These are phyloP conservation scores for Tyto alba DNA, from an alignment of 2,113 vertebrate genomes.

Conservation along the genomic window DNA sequence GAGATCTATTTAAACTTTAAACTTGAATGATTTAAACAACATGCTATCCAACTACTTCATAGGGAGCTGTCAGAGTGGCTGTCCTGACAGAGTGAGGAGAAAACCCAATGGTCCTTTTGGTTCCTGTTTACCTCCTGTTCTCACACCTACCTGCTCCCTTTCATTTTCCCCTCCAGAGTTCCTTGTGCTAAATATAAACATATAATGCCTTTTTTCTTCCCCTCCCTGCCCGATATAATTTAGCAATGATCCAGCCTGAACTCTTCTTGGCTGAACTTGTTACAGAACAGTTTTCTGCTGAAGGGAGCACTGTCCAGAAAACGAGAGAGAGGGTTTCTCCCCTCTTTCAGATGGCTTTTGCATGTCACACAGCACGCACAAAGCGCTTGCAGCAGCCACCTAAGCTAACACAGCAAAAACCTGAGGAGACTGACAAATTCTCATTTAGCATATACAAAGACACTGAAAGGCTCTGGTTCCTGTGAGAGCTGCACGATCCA, in stretches of 20 bases:
- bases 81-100: not conserved
- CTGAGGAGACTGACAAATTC: slow-evolving; percentile 3
- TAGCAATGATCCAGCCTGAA: not conserved
- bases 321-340: not conserved
- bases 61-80: not conserved
- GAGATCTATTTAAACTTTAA: slow-evolving; percentile 60
- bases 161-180: not conserved
- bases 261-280: not conserved
- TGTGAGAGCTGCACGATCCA: not conserved
- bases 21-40: slow-evolving; percentile 58
- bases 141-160: not conserved
- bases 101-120: not conserved
- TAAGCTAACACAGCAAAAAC: not conserved
- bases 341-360: not conserved
- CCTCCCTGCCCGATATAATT: not conserved
- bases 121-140: not conserved
- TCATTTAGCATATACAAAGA: not conserved
- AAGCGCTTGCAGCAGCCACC: not conserved
- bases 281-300: not conserved
- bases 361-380: not conserved
- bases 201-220: not conserved
- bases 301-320: not conserved
- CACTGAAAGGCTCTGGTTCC: not conserved
- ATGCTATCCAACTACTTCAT: not conserved
- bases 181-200: not conserved